Evolutionary conservation across 2,888 invertebrate genomes (phyloP).

Genomic region (Morinoia aosen): DNA sequence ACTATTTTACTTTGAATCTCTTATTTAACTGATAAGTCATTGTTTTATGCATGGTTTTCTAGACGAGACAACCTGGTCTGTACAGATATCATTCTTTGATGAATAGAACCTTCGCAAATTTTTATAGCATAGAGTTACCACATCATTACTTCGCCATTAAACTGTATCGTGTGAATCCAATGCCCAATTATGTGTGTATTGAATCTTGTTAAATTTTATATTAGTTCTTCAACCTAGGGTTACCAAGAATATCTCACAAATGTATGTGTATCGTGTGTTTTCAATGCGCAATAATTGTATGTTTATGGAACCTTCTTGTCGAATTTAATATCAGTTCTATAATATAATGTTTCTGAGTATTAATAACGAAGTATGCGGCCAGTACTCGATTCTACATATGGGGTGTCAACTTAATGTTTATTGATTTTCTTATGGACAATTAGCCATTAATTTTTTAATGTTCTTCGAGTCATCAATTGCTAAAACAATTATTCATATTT

Average conservation of each 20-base stretch:
- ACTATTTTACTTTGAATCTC: neutral
- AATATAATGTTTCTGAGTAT: neutral
- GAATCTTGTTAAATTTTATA: neutral
- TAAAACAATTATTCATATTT: too few relatives aligned
- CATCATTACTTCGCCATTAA: neutral
- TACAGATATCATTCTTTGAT: neutral
- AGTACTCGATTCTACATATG: neutral
- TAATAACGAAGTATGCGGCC: neutral
- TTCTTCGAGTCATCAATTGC: too few relatives aligned
- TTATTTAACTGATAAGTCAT: neutral
- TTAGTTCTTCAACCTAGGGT: neutral
- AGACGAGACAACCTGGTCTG: neutral
- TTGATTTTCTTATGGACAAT: too few relatives aligned
- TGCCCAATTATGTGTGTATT: neutral
- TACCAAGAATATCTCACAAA: neutral
- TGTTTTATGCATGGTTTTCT: neutral
- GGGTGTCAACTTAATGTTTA: neutral
- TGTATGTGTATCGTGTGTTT: too few relatives aligned
- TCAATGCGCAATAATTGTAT: too few relatives aligned
- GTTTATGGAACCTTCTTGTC: too few relatives aligned
- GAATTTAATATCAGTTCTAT: neutral
- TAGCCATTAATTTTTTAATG: too few relatives aligned
- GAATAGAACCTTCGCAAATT: neutral
- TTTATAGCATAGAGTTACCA: neutral
- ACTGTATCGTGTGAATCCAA: neutral